Percentiles rank a stretch among this genome's conserved stretches.
Evolutionary conservation across 2,888 invertebrate species (phyloP).

Genomic region (Drosophila stalkeri): DNA sequence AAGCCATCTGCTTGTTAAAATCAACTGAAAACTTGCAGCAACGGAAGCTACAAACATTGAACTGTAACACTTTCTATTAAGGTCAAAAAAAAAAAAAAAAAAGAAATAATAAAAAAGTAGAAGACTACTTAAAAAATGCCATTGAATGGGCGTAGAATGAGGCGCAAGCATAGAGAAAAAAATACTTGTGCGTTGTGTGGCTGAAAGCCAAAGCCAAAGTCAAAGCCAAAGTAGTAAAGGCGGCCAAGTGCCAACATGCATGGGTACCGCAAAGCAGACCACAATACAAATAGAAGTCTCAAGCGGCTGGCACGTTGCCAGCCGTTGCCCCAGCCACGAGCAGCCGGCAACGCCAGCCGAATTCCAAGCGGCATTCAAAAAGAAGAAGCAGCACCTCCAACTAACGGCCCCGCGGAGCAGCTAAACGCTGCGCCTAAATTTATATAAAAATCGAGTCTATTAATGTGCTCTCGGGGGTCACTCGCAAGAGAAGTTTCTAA

Average conservation of each 20-base stretch:
- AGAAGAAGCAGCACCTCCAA: constrained; percentile 20
- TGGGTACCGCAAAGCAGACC: constrained; percentile 59
- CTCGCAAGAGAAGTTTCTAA: constrained; percentile 31
- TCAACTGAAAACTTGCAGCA: constrained; percentile 24
- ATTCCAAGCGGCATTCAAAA: constrained; percentile 43
- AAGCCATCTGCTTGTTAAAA: constrained; percentile 12
- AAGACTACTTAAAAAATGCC: constrained; percentile 63
- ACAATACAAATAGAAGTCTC: constrained; percentile 46
- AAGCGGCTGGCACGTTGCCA: constrained; percentile 38
- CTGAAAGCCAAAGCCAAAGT: constrained; percentile 45
- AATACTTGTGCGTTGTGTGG: constrained; percentile 58
- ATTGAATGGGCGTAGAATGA: constrained; percentile 73
- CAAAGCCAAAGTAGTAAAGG: constrained; percentile 54
- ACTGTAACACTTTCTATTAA: constrained; percentile 81
- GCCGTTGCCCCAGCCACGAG: constrained; percentile 22
- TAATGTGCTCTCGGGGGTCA: constrained; percentile 64
- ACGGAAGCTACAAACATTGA: constrained; percentile 74
- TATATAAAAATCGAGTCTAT: constrained; percentile 61
- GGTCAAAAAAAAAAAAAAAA: constrained; percentile 60
- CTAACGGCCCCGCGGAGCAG: constrained; percentile 25
- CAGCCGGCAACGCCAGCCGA: constrained; percentile 34
- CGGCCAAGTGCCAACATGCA: constrained; percentile 78
- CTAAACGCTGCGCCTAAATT: constrained; percentile 27
- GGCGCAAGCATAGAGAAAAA: constrained; percentile 45
- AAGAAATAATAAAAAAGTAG: constrained; percentile 41